A percentile compares a stretch with the other conserved stretches of the same genome.
Conservation (phyloP, 2,888 invertebrate genomes). For the Luperina testacea region DNA sequence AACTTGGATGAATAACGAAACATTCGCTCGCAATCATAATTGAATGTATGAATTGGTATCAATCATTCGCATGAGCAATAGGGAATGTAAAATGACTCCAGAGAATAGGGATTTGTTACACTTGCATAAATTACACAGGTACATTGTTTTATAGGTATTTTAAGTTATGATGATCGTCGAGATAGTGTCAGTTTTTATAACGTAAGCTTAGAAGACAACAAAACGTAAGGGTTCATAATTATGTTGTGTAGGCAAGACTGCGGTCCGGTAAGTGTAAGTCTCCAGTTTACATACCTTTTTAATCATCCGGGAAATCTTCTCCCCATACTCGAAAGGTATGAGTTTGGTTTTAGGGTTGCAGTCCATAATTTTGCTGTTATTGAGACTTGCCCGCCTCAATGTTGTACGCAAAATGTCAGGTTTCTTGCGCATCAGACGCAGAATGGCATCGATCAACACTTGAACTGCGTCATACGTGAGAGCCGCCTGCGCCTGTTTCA, state of each 20-base stretch:
- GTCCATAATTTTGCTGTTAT: conserved; percentile 93
- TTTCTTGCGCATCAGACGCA: conserved; percentile 94
- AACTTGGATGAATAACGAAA: conserved; percentile 71
- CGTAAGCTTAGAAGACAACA: conserved; percentile 26
- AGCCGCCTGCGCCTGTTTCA: conserved; percentile 96
- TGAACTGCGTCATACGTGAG: conserved; percentile 98
- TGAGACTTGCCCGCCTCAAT: conserved; percentile 88
- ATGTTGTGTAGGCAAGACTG: conserved; percentile 16
- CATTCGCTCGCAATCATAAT: conserved; percentile 77
- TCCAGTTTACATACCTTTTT: conserved; percentile 91
- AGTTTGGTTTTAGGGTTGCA: conserved; percentile 95
- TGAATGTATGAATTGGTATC: conserved; percentile 77
- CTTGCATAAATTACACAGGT: conserved; percentile 4
- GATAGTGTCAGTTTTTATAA: conserved; percentile 23
- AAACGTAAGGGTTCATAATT: conserved; percentile 14
- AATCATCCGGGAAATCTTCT: conserved; percentile 95
- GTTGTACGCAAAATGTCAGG: conserved; percentile 92
- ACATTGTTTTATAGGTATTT: background rate
- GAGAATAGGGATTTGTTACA: conserved; percentile 61
- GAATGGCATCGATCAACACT: conserved; percentile 96
- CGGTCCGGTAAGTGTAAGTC: conserved; percentile 12
- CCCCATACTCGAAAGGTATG: conserved; percentile 95
- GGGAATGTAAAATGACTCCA: conserved; percentile 68
- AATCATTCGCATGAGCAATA: conserved; percentile 80
- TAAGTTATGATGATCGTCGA: conserved; percentile 15